These are phyloP conservation scores for Trichopria drosophilae DNA, from an alignment of 2,888 invertebrate species.

Conservation along the genomic window DNA sequence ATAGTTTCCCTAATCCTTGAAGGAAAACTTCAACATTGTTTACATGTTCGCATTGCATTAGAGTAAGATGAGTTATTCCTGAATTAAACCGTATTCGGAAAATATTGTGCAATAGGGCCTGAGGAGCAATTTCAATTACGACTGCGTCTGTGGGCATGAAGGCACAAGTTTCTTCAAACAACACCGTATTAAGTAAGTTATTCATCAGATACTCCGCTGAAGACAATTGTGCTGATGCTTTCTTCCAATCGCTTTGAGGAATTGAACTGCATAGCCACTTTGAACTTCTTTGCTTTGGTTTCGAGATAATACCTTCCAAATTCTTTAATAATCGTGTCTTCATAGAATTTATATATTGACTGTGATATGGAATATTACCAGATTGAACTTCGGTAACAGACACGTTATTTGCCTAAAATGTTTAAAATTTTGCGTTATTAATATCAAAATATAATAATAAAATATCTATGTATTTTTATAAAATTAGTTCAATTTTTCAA, in stretches of 20 bases:
- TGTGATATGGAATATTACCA: slow-evolving; percentile 10
- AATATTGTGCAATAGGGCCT: slow-evolving; percentile 80
- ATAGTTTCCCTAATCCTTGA: slow-evolving; percentile 60
- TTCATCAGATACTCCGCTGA: slow-evolving; percentile 16
- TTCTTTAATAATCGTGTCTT: background rate
- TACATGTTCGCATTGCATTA: slow-evolving; percentile 70
- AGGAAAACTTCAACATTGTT: slow-evolving; percentile 49
- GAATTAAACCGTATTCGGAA: slow-evolving; percentile 73
- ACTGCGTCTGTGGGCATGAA: too few relatives aligned
- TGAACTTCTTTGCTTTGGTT: slow-evolving; percentile 10
- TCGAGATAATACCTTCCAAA: slow-evolving; percentile 6
- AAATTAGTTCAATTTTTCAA: too few relatives aligned
- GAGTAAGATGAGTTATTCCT: slow-evolving; percentile 71
- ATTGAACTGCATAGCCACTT: slow-evolving; percentile 16
- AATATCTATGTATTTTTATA: background rate
- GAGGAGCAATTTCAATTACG: too few relatives aligned
- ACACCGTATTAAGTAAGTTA: slow-evolving; percentile 8
- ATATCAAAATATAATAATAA: background rate
- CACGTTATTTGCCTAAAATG: slow-evolving; percentile 66
- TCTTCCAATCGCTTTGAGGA: slow-evolving; percentile 1
- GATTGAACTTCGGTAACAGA: slow-evolving; percentile 66
- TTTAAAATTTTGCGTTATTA: background rate
- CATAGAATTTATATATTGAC: slow-evolving; percentile 2
- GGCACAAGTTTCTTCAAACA: slow-evolving; percentile 15
- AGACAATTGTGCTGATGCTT: background rate